Percentiles rank a stretch among this genome's conserved stretches.
Evolutionary conservation across 1,140 invertebrate species (phyloP).

Genomic region (Drosophila albomicans): DNA sequence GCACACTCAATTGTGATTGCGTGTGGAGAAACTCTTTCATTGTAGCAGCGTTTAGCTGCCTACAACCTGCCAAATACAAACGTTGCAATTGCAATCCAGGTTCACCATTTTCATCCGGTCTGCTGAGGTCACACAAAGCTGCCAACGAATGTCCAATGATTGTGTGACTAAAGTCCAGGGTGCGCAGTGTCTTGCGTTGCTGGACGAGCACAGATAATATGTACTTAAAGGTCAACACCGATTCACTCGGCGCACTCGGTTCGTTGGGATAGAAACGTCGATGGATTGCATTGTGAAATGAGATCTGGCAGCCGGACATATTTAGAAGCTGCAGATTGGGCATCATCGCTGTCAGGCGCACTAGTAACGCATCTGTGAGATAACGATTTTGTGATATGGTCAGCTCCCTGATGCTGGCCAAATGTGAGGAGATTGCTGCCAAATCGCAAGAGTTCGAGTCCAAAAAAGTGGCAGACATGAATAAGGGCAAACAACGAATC

Average conservation of each 20-base stretch:
- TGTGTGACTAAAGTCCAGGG: constrained; percentile 88
- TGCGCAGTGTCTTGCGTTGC: constrained; percentile 86
- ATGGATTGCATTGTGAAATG: constrained; percentile 89
- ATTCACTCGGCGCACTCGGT: constrained; percentile 85
- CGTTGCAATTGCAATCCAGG: constrained; percentile 86
- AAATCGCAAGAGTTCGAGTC: constrained; percentile 86
- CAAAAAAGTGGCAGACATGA: constrained; percentile 90
- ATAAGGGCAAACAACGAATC: constrained; percentile 88
- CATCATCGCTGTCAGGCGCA: constrained; percentile 88
- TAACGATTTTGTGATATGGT: constrained; percentile 89
- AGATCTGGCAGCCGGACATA: constrained; percentile 88
- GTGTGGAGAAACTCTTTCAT: constrained; percentile 86
- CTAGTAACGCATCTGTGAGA: constrained; percentile 89
- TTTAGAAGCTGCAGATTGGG: constrained; percentile 87
- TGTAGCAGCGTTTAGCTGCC: constrained; percentile 88
- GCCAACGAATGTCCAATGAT: constrained; percentile 87
- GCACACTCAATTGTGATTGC: constrained; percentile 86
- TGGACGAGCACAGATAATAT: constrained; percentile 87
- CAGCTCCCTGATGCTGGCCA: constrained; percentile 87
- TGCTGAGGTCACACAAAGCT: constrained; percentile 85
- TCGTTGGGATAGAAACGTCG: constrained; percentile 88
- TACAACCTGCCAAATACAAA: constrained; percentile 87
- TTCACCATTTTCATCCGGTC: constrained; percentile 59
- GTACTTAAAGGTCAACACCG: constrained; percentile 89
- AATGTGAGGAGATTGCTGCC: constrained; percentile 85